Conservation (phyloP, 2,888 invertebrate species). For the Eupithecia inturbata region DNA sequence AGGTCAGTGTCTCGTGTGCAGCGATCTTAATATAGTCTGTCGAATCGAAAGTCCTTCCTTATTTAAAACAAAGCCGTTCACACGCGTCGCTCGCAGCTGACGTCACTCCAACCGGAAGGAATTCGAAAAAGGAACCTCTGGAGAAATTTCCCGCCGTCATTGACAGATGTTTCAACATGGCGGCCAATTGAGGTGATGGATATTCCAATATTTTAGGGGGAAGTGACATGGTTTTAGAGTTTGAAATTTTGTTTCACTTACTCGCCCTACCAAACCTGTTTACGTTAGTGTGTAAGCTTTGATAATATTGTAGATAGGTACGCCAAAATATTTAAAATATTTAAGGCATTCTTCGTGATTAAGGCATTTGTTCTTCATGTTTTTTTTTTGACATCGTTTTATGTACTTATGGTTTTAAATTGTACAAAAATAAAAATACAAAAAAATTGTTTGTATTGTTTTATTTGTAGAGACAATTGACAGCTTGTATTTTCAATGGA, state of each 20-base stretch:
- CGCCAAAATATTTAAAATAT: neutral
- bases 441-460: too few species aligned
- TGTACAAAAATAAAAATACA: too few species aligned
- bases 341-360: too few species aligned
- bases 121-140: slow-evolving; percentile 55
- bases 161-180: slow-evolving; percentile 64
- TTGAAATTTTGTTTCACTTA: slow-evolving; percentile 3
- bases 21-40: slow-evolving; percentile 1
- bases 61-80: slow-evolving; percentile 33
- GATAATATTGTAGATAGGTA: too few species aligned
- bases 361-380: neutral
- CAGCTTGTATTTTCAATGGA: too few species aligned
- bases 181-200: slow-evolving; percentile 47
- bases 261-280: neutral
- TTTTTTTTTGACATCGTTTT: too few species aligned
- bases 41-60: slow-evolving; percentile 13
- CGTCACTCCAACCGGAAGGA: slow-evolving; percentile 54
- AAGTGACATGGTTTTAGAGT: slow-evolving; percentile 23
- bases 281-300: neutral
- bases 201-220: slow-evolving; percentile 35
- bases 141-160: slow-evolving; percentile 56
- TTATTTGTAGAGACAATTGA: too few species aligned
- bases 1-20: neutral
- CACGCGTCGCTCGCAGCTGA: slow-evolving; percentile 42
- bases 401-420: too few species aligned